These are phyloP conservation scores for Macquaria ambigua DNA, from an alignment of 2,113 vertebrate species.

Conservation along the genomic window DNA sequence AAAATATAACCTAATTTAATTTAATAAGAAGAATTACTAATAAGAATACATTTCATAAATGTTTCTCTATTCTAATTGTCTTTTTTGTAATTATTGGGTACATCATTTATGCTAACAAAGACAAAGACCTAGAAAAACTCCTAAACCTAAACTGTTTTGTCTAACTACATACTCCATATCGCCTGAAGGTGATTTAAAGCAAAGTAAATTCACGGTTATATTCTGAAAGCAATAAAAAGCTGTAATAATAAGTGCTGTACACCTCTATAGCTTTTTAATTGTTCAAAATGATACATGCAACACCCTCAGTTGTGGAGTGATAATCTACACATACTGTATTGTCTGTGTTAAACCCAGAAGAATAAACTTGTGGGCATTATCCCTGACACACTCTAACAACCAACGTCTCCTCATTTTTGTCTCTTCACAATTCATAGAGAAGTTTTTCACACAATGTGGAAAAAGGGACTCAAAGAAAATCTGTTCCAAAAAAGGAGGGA, in stretches of 20 bases:
- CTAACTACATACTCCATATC: neutral
- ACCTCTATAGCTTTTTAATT: neutral
- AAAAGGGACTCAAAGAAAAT: conserved; percentile 35
- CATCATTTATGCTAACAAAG: neutral
- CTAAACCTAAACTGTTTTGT: neutral
- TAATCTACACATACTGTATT: neutral
- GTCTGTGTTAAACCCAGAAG: conserved; percentile 2
- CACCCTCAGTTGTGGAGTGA: neutral
- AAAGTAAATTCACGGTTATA: neutral
- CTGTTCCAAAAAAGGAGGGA: conserved; percentile 17
- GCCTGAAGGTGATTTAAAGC: neutral
- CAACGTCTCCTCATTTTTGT: neutral
- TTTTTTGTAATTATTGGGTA: neutral
- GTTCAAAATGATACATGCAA: neutral
- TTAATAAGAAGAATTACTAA: neutral
- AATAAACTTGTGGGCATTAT: no score
- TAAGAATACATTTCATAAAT: neutral
- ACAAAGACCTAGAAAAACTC: neutral
- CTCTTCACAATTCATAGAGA: neutral
- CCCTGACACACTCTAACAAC: neutral
- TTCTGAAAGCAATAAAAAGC: conserved; percentile 7
- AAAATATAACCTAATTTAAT: neutral
- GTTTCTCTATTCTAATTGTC: neutral
- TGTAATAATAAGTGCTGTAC: neutral
- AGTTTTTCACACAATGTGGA: conserved; percentile 36